Base-by-base conservation (phyloP, 1,140 invertebrate genomes). In the Platyura marginata region DNA sequence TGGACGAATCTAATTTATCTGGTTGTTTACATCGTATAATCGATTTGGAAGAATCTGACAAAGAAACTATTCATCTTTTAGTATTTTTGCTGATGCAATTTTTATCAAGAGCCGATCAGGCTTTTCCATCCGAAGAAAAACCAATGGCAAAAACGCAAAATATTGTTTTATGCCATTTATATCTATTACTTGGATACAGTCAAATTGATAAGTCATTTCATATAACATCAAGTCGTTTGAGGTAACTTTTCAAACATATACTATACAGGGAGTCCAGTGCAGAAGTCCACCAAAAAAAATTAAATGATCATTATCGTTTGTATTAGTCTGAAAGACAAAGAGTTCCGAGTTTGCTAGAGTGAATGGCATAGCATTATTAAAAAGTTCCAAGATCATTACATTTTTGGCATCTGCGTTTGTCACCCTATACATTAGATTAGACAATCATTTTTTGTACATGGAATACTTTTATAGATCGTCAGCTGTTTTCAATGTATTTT, bases 71-170 rank as follows among this genome's bases (percentile, higher is more conserved):
- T 46, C 93, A 97, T 63, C 67, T 96, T 16, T 65, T 97, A n/a
- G 80, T 97, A 2, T 91, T 94, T 55, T 71, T 98, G 6, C 71
- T 98, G 2, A 94, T 98, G 81, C 93, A 95, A 66, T 91, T 90
- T 60, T 66, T 91, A 49, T 89, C 85, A 0, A 69, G 81, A 48
- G 64, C 66, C 2, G 66, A 70, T 51, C 69, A 79, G 68, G 83
- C 84, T 13, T 85, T 75, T 60, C 84, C 84, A 4, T 78, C 75
- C 2, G 89, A 93, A 51, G 87, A 92, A 48, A 93, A 92, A 58
- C 63, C 72, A 3, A 58, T 77, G 15, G 66, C 67, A 1, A 84
- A 80, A 61, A 80, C 77, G 0, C 84, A 94, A 62, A 81, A 77
- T 40, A 80, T 94, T 47, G 87, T 97, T 2, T 62, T 98, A 10